phyloP scores from a whole-genome alignment of 2,113 vertebrate genomes.

The Psilopogon haemacephalus region DNA sequence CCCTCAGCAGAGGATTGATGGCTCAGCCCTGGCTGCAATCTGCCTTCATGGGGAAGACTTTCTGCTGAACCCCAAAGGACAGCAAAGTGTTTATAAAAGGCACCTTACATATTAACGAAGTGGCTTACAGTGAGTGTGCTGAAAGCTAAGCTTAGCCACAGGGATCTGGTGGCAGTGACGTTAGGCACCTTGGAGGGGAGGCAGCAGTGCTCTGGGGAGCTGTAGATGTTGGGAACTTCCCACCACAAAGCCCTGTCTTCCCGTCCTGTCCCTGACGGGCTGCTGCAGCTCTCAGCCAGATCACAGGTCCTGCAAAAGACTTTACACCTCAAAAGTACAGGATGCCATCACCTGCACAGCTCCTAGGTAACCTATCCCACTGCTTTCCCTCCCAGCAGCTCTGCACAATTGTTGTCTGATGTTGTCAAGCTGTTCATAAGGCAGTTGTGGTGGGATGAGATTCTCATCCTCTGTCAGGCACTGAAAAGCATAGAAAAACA shows the following conservation, averaged over 20 bases:
- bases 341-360: rapidly evolving
- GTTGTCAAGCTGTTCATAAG: not conserved
- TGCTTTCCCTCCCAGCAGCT: not conserved
- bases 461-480: rapidly evolving
- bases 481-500: not conserved
- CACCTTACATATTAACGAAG: not conserved
- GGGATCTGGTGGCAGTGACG: rapidly evolving
- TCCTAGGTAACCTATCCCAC: rapidly evolving
- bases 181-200: not conserved
- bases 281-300: not conserved
- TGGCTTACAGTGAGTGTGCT: not conserved
- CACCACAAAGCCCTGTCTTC: not conserved
- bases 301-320: not conserved
- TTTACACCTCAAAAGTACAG: not conserved
- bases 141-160: not conserved
- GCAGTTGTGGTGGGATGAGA: not conserved
- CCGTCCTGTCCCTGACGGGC: not conserved
- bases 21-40: not conserved
- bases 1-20: not conserved
- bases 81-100: not conserved
- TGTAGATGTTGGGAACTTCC: not conserved
- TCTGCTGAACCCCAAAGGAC: not conserved
- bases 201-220: not conserved
- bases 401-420: not conserved
- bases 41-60: not conserved